phyloP scores from a whole-genome alignment of 2,113 vertebrate species.

The Cyanoramphus novaezelandiae region DNA sequence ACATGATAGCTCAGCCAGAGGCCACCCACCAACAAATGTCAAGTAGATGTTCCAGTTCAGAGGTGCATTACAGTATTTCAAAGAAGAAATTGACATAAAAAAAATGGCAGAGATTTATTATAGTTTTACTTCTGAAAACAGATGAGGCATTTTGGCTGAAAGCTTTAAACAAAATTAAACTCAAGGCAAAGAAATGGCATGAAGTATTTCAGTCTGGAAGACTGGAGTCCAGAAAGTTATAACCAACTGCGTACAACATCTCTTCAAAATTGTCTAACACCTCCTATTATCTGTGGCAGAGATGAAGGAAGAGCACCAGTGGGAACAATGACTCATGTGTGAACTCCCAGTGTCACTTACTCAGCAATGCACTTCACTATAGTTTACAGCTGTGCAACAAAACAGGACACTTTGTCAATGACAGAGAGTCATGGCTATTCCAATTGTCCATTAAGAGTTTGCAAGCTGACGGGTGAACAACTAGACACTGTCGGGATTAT shows the following conservation, averaged over 20 bases:
- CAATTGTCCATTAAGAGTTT: not conserved
- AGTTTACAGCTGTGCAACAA: not conserved
- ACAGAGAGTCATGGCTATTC: not conserved
- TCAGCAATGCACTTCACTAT: not conserved
- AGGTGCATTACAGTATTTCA: not conserved
- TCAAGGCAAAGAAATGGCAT: not conserved
- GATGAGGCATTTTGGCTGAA: not conserved
- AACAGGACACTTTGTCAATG: not conserved
- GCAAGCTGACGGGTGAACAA: not conserved
- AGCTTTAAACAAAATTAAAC: constrained; percentile 11
- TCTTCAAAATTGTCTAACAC: not conserved
- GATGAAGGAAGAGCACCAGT: not conserved
- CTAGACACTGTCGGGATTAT: not conserved
- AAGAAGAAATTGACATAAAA: not conserved
- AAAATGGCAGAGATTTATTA: not conserved
- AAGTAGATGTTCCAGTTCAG: not conserved
- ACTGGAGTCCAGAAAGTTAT: not conserved
- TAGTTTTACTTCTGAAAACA: not conserved
- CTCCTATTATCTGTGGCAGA: not conserved
- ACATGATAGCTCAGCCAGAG: not conserved
- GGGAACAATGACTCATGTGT: not conserved
- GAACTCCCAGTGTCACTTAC: not conserved
- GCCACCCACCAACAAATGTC: not conserved
- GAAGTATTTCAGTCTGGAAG: not conserved
- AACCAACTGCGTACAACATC: not conserved